Base-by-base conservation (phyloP, 2,797 vertebrate genomes). In the Malurus leucopterus region DNA sequence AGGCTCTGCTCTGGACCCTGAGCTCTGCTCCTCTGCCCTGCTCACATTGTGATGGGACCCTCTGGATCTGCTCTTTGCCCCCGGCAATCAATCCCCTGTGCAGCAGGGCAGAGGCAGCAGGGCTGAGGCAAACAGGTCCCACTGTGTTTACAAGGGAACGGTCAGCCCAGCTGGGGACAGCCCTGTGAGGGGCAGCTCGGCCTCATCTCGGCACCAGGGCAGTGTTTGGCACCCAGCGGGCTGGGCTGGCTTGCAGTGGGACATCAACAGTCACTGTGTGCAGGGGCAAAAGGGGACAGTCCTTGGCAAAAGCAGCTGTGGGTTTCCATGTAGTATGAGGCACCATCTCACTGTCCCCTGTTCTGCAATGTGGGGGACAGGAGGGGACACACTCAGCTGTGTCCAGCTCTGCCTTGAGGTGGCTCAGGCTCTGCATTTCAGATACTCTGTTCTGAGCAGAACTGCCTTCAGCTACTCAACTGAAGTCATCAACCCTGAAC, bases 191-290 rank as follows among this genome's bases (percentile, higher is more conserved):
- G 6, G 55, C n/a, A 69, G 26, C 30, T 68, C 38, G 1, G 54
- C 23, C 54, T 47, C 30, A 13, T 43, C 63, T 9, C 34, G 11
- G 36, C 43, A 4, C 1, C 3, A 1, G 26, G 15, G 30, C 47
- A 38, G 19, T 2, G 3, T 38, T 27, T 57, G 54, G 32, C 16
- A 27, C 4, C 26, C 58, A 26, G 59, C 9, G 49, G 0, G 5
- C 8, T 6, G 43, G 7, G n/a, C 59, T 30, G 43, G 32, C 47
- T 58, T 57, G 43, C 41, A 71, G n/a, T 2, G 32, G 53, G 59
- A 49, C 18, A 21, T 2, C 34, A 49, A n/a, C 1, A 6, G 41
- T 43, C 0, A 0, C 55, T 30, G 46, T 18, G 1, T 2, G 26
- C 57, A 32, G 22, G 13, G 10, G 44, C 44, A 34, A 46, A 68